Percentiles rank a stretch among this genome's conserved stretches.
phyloP scores from a whole-genome alignment of 2,888 invertebrate genomes.

The Andrena hattorfiana region DNA sequence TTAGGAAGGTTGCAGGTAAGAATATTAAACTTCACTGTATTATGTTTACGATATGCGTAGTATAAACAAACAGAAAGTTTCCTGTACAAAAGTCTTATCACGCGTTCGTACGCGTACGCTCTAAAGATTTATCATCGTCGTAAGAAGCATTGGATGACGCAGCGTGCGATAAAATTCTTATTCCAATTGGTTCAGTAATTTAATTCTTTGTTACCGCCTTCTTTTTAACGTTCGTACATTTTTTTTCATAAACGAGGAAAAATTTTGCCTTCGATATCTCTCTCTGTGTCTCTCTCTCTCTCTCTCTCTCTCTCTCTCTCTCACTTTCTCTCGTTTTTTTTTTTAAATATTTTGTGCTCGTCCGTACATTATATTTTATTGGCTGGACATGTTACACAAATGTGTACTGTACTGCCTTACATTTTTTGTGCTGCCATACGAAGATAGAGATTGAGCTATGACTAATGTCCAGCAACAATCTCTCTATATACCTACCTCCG shows the following conservation, averaged over 20 bases:
- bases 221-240: background rate
- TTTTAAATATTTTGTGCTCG: constrained; percentile 27
- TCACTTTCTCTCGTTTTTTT: background rate
- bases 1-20: constrained; percentile 97
- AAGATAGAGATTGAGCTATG: constrained; percentile 75
- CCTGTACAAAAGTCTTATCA: constrained; percentile 34
- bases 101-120: background rate
- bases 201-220: constrained; percentile 43
- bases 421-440: constrained; percentile 75
- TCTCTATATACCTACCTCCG: constrained; percentile 76
- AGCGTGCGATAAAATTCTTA: constrained; percentile 40
- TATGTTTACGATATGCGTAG: background rate
- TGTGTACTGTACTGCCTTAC: constrained; percentile 72
- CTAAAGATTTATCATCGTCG: background rate
- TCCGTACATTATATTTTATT: constrained; percentile 53
- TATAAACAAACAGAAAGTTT: constrained; percentile 24
- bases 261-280: background rate
- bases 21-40: constrained; percentile 45
- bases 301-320: no score
- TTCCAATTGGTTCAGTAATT: constrained; percentile 74
- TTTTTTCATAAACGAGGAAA: background rate
- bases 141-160: background rate
- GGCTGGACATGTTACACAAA: constrained; percentile 63
- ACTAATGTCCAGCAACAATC: constrained; percentile 77
- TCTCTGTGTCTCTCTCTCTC: no score